phyloP scores from a whole-genome alignment of 1,140 invertebrate genomes.

The Lordiphosa stackelbergi region DNA sequence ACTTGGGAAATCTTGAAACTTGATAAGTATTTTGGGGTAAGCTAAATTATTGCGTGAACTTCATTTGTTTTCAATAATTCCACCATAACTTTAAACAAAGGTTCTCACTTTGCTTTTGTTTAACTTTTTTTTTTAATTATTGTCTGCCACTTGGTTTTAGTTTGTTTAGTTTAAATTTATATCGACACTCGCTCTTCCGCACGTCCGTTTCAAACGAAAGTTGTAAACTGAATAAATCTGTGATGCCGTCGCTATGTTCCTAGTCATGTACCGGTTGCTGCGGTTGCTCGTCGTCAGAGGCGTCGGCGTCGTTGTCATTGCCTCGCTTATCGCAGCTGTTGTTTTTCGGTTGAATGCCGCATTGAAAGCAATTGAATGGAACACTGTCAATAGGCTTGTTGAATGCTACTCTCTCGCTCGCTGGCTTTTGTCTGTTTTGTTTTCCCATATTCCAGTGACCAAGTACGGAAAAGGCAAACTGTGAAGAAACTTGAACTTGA shows the following conservation, averaged over 20 bases:
- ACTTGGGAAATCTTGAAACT: conserved; percentile 17
- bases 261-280: conserved; percentile 45
- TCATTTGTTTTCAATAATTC: too few relatives aligned
- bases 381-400: conserved; percentile 62
- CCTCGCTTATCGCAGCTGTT: conserved; percentile 35
- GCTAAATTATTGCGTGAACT: too few relatives aligned
- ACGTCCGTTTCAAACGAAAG: conserved; percentile 65
- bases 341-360: conserved; percentile 49
- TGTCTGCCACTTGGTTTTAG: conserved; percentile 5
- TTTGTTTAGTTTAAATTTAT: conserved; percentile 16
- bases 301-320: conserved; percentile 13
- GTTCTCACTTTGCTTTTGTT: conserved; percentile 30
- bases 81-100: too few relatives aligned
- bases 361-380: conserved; percentile 49
- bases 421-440: not conserved
- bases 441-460: conserved; percentile 24
- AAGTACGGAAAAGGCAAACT: not conserved
- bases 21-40: conserved; percentile 7
- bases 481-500: conserved; percentile 43
- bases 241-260: conserved; percentile 44
- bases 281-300: conserved; percentile 4
- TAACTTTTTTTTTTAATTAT: not conserved
- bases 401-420: conserved; percentile 27
- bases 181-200: conserved; percentile 30
- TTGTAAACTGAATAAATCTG: conserved; percentile 69